These are phyloP conservation scores for Catajapyx aquilonaris DNA, from an alignment of 1,140 invertebrate species.

Conservation along the genomic window DNA sequence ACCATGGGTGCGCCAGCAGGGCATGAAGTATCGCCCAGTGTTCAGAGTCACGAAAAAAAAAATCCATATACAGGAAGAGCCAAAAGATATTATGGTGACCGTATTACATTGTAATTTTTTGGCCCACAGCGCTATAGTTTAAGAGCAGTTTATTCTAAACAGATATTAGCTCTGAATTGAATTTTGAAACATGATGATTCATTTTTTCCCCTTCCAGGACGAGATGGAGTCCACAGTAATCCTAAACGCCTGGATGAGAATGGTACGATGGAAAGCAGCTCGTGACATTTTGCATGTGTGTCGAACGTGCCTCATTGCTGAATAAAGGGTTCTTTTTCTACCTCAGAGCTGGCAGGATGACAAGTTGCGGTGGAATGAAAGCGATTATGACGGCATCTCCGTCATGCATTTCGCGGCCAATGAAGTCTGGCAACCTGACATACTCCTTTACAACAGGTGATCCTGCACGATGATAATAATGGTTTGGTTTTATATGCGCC, in stretches of 20 bases:
- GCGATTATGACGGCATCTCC: constrained; percentile 32
- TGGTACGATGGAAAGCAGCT: constrained; percentile 23
- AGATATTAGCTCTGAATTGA: too few relatives aligned
- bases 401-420: constrained; percentile 31
- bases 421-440: constrained; percentile 45
- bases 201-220: too few relatives aligned
- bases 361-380: constrained; percentile 35
- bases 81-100: too few relatives aligned
- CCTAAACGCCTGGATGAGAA: constrained; percentile 29
- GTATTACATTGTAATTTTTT: too few relatives aligned
- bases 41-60: too few relatives aligned
- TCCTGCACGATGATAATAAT: background rate
- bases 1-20: too few relatives aligned
- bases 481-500: background rate
- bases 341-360: constrained; percentile 38
- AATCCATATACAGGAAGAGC: too few relatives aligned
- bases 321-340: constrained; percentile 4
- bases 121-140: too few relatives aligned
- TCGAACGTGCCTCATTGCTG: too few relatives aligned
- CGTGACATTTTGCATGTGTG: background rate
- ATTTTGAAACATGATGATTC: too few relatives aligned
- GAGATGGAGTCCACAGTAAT: constrained; percentile 31
- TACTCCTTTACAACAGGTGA: constrained; percentile 38
- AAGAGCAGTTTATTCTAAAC: too few relatives aligned
- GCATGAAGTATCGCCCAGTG: too few relatives aligned